Evolutionary conservation across 1,140 invertebrate species (phyloP).

Genomic region (Drosophila bipectinata): DNA sequence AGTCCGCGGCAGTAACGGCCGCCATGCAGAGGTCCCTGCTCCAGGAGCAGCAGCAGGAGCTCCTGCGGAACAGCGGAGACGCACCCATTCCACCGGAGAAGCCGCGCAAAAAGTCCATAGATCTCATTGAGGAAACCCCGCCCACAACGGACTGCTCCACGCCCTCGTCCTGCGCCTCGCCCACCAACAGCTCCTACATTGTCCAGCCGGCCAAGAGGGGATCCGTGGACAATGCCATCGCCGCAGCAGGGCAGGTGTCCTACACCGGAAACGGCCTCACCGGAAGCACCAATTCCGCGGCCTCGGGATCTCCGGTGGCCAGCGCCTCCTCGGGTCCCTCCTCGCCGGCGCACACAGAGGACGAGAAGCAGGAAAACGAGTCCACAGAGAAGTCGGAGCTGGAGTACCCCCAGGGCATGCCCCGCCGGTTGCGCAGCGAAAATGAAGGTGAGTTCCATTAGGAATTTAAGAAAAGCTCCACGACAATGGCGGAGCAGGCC

Average conservation of each 20-base stretch:
- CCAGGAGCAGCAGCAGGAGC: conserved; percentile 61
- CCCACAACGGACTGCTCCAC: conserved; percentile 49
- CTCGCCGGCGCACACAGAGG: conserved; percentile 85
- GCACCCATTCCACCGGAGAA: conserved; percentile 76
- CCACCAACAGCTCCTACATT: conserved; percentile 57
- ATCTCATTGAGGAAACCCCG: conserved; percentile 71
- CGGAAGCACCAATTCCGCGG: conserved; percentile 72
- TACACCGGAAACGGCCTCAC: conserved; percentile 48
- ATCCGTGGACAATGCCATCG: conserved; percentile 51
- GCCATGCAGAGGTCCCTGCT: conserved; percentile 69
- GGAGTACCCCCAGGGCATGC: conserved; percentile 46
- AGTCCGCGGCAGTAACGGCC: conserved; percentile 74
- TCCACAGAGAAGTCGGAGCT: conserved; percentile 84
- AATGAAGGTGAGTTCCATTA: conserved; percentile 79
- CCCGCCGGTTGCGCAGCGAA: conserved; percentile 69
- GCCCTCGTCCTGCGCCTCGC: conserved; percentile 59
- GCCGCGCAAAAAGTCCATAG: conserved; percentile 79
- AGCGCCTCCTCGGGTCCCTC: conserved; percentile 84
- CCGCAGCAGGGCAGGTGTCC: conserved; percentile 17
- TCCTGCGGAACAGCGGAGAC: conserved; percentile 29
- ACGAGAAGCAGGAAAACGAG: conserved; percentile 85
- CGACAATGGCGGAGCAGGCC: no score
- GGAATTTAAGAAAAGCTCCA: no score
- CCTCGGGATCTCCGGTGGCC: conserved; percentile 73
- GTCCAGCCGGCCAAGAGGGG: conserved; percentile 65